Base-by-base conservation (phyloP, 2,888 invertebrate species). In the Belgica antarctica region DNA sequence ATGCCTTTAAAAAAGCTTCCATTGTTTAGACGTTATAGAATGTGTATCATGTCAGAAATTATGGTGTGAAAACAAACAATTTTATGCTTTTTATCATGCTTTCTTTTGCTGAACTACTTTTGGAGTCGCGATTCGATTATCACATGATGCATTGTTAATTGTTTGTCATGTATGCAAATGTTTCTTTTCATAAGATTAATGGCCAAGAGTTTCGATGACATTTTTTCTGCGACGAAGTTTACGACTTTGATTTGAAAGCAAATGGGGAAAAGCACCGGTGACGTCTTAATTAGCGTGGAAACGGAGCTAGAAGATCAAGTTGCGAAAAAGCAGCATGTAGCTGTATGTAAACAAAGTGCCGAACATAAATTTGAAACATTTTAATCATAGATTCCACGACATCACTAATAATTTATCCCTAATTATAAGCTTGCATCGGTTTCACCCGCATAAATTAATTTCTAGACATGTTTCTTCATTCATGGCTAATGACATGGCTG, bases 131-230 rank as follows among this genome's bases (percentile, higher is more conserved):
- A n/a, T n/a, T 52, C 52, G n/a, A 15, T 15, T 46, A 15, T 15
- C 46, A 46, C 46, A 46, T 46, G 46, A 46, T n/a, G 15, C 52
- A 52, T 52, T 22, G 5, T 52, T 17, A 52, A 52, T 52, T 52
- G 52, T 52, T 52, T 52, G 52, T 52, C 52, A 52, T 52, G 52
- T 52, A n/a, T n/a, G n/a, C n/a, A 19, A 52, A 52, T 52, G n/a
- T n/a, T n/a, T n/a, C n/a, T n/a, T n/a, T 52, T 22, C 22, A 19
- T 52, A 52, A 52, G 52, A 52, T 52, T 52, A 22, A 52, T 52
- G 17, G 52, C 52, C 3, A 41, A 41, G 15, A n/a, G 41, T 5
- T 41, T 41, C n/a, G 41, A 3, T 41, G 41, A 41, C 41, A 15
- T 12, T 34, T 34, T 34, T 41, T 41, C n/a, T 41, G n/a, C 41